Conservation (phyloP, 1,140 invertebrate species). For the Orius insidiosus region DNA sequence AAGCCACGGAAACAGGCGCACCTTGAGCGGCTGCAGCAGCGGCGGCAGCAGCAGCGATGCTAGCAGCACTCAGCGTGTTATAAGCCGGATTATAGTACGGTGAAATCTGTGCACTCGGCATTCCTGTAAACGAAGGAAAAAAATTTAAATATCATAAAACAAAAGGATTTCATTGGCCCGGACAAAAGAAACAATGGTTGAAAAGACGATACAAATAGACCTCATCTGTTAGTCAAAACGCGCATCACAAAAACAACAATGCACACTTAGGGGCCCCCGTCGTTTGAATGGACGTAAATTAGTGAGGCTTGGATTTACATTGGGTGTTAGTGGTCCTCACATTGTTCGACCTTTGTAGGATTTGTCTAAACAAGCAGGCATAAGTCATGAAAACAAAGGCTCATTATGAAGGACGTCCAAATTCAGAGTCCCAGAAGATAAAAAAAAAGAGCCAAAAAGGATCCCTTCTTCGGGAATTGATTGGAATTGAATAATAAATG, state of each 20-base stretch:
- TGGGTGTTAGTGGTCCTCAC: no score
- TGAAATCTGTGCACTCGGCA: conserved; percentile 38
- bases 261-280: no score
- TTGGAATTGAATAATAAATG: conserved; percentile 12
- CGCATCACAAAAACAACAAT: no score
- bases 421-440: no score
- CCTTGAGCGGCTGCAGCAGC: conserved; percentile 26
- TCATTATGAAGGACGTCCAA: no score
- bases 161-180: background rate
- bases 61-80: conserved; percentile 39
- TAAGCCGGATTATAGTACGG: conserved; percentile 44
- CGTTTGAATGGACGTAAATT: no score
- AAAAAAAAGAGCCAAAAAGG: no score
- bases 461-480: background rate
- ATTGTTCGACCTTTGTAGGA: no score
- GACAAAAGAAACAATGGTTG: background rate
- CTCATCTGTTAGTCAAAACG: no score
- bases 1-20: background rate
- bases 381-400: no score
- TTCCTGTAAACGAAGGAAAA: conserved; percentile 28
- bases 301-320: no score
- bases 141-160: conserved; percentile 14
- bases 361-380: no score
- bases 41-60: conserved; percentile 35
- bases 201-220: background rate